Evolutionary conservation across 2,888 invertebrate genomes (phyloP).

Genomic region (Sinohyriopsis cumingii): DNA sequence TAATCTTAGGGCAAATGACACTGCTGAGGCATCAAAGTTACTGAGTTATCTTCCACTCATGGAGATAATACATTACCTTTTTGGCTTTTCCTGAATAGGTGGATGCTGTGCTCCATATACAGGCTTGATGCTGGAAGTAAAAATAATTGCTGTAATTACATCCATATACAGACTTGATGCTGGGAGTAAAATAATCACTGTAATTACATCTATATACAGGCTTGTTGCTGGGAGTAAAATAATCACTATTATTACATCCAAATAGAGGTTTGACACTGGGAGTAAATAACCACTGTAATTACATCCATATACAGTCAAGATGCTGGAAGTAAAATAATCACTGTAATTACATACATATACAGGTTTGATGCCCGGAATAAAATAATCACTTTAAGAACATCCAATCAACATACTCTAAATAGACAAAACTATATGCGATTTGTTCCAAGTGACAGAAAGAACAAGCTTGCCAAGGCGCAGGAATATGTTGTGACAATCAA

Average conservation of each 20-base stretch:
- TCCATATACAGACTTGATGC: not conserved
- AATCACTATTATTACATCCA: not conserved
- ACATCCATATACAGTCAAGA: not conserved
- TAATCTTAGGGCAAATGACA: too few relatives aligned
- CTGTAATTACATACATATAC: not conserved
- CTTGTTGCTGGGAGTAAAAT: constrained; percentile 59
- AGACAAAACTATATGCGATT: too few relatives aligned
- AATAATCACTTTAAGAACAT: not conserved
- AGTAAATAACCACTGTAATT: not conserved
- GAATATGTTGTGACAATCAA: too few relatives aligned
- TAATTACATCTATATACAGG: constrained; percentile 64
- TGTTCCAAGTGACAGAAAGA: too few relatives aligned
- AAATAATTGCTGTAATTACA: not conserved
- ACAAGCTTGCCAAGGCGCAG: too few relatives aligned
- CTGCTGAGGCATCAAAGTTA: not conserved
- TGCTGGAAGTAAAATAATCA: not conserved
- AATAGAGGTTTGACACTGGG: not conserved
- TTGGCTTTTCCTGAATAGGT: constrained; percentile 57
- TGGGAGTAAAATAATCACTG: not conserved
- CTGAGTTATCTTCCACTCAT: not conserved
- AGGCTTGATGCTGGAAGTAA: constrained; percentile 65
- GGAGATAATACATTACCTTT: constrained; percentile 35
- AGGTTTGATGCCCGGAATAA: constrained; percentile 1
- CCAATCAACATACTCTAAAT: constrained; percentile 35
- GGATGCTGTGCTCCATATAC: constrained; percentile 72